Evolutionary conservation across 2,888 invertebrate species (phyloP).

Genomic region (Trissolcus japonicus): DNA sequence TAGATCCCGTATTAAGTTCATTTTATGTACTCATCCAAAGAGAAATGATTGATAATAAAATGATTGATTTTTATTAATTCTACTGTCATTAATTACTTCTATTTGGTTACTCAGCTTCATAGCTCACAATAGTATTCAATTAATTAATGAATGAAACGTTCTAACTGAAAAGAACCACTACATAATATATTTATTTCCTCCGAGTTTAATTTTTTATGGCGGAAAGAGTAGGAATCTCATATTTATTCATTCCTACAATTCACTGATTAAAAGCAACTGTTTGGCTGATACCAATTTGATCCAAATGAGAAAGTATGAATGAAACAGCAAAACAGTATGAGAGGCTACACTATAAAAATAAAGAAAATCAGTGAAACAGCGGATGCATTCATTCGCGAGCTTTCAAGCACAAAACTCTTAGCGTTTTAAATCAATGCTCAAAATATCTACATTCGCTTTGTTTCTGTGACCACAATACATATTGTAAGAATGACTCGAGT

Average conservation of each 20-base stretch:
- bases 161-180: too few species aligned
- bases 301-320: constrained; percentile 44
- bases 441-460: constrained; percentile 62
- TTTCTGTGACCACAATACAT: constrained; percentile 64
- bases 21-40: too few species aligned
- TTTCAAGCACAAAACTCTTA: constrained; percentile 63
- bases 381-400: constrained; percentile 54
- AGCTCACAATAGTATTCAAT: too few species aligned
- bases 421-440: constrained; percentile 64
- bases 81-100: too few species aligned
- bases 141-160: too few species aligned
- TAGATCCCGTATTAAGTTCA: too few species aligned
- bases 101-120: too few species aligned
- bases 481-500: constrained; percentile 66
- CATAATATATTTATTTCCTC: too few species aligned
- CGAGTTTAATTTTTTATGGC: too few species aligned
- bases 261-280: constrained; percentile 53
- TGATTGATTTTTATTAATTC: too few species aligned
- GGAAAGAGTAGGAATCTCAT: not conserved
- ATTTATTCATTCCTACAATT: constrained; percentile 15
- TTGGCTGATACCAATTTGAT: constrained; percentile 36
- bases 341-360: constrained; percentile 33
- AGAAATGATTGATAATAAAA: too few species aligned
- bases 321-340: constrained; percentile 39
- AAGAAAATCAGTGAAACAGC: constrained; percentile 45